These are phyloP conservation scores for Holcopasites calliopsidis DNA, from an alignment of 1,140 invertebrate species.

Conservation along the genomic window DNA sequence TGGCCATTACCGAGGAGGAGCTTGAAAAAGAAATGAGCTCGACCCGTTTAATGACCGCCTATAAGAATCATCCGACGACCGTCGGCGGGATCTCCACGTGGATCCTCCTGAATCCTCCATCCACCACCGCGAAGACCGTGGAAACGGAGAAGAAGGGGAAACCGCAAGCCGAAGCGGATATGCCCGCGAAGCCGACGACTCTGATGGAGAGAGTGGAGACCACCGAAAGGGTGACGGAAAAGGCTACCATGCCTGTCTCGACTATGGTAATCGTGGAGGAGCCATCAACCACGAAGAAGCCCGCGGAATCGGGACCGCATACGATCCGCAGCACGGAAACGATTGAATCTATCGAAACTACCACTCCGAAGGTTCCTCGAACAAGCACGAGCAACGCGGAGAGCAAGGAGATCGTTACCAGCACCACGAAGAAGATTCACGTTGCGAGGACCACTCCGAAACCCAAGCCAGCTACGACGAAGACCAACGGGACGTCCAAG, in stretches of 20 bases:
- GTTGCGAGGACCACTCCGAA: constrained; percentile 58
- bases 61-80: constrained; percentile 81
- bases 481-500: constrained; percentile 31
- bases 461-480: constrained; percentile 56
- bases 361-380: constrained; percentile 23
- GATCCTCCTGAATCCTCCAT: constrained; percentile 85
- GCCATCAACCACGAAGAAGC: constrained; percentile 46
- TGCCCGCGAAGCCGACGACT: constrained; percentile 58
- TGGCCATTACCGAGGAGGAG: constrained; percentile 78
- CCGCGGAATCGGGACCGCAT: too few species aligned
- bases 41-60: constrained; percentile 56
- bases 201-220: constrained; percentile 34
- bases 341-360: constrained; percentile 2
- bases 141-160: constrained; percentile 50
- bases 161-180: constrained; percentile 37
- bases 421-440: constrained; percentile 60
- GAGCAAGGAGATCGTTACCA: constrained; percentile 24
- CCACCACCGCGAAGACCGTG: constrained; percentile 72
- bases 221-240: constrained; percentile 28
- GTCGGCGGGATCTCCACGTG: constrained; percentile 87
- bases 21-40: constrained; percentile 72
- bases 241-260: constrained; percentile 13
- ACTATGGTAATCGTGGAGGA: constrained; percentile 42
- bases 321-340: too few species aligned
- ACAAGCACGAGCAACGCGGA: neutral